Conservation (phyloP, 2,113 vertebrate genomes). For the Oenanthe oenanthe region DNA sequence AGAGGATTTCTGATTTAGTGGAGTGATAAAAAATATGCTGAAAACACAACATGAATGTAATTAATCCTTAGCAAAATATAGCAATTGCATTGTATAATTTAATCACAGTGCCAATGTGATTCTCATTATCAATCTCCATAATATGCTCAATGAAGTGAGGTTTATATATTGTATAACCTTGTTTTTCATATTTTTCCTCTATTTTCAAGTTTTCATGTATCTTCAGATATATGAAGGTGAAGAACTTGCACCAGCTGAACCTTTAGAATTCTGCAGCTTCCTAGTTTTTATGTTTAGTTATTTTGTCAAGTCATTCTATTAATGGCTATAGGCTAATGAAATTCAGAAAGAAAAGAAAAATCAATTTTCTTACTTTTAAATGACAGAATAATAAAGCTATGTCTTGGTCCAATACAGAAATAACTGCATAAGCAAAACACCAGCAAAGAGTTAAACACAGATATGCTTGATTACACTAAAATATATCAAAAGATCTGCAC, state of each 20-base stretch:
- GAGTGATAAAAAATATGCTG: not conserved
- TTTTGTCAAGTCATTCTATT: not conserved
- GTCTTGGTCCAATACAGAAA: not conserved
- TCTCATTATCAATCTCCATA: not conserved
- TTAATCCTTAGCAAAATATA: not conserved
- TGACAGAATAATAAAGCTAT: not conserved
- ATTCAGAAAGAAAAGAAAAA: not conserved
- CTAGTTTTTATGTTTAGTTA: not conserved
- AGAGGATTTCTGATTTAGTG: rapidly evolving
- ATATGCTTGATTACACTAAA: not conserved
- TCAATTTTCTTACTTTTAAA: not conserved
- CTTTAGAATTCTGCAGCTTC: not conserved
- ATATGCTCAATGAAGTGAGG: not conserved
- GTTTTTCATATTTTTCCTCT: not conserved
- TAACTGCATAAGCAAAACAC: not conserved
- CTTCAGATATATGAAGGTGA: not conserved
- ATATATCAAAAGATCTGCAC: not conserved
- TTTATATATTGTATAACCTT: not conserved
- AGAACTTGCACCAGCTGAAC: not conserved
- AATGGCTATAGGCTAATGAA: not conserved
- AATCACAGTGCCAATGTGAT: not conserved
- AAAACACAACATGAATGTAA: not conserved
- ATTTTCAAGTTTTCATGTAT: not conserved
- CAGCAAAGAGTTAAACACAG: not conserved
- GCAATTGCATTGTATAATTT: not conserved